A percentile compares a stretch with the other conserved stretches of the same genome.
Evolutionary conservation across 2,113 vertebrate species (phyloP).

Genomic region (Eulemur macaco): DNA sequence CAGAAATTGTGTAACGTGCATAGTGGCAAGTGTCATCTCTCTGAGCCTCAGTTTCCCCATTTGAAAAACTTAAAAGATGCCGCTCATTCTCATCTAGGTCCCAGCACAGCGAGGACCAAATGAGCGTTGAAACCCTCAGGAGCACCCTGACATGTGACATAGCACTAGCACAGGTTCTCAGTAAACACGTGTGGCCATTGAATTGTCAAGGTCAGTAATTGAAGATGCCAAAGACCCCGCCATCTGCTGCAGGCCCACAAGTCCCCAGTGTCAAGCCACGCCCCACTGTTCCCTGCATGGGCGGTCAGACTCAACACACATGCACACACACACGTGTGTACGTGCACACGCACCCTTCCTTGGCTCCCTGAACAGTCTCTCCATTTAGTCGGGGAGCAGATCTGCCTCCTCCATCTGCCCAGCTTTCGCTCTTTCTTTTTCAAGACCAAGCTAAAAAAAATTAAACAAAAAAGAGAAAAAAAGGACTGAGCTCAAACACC

Average conservation of each 20-base stretch:
- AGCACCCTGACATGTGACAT: accelerated
- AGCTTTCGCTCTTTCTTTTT: neutral
- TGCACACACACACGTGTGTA: neutral
- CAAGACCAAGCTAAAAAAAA: neutral
- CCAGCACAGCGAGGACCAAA: neutral
- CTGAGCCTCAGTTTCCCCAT: neutral
- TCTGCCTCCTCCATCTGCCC: neutral
- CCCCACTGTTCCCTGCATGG: neutral
- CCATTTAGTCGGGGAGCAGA: neutral
- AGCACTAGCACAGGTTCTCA: neutral
- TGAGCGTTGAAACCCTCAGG: neutral
- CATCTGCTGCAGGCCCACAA: too few species aligned
- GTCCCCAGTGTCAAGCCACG: neutral
- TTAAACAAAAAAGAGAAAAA: too few species aligned
- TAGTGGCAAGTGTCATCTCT: neutral
- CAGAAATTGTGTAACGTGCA: neutral
- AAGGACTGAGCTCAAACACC: too few species aligned
- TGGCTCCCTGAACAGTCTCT: neutral
- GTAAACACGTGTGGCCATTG: neutral
- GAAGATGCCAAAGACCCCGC: neutral
- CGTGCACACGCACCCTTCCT: accelerated
- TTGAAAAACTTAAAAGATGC: neutral
- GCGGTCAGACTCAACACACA: neutral
- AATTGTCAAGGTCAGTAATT: neutral
- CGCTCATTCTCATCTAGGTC: neutral